These are phyloP conservation scores for Apodemia zela DNA, from an alignment of 2,888 invertebrate species.

Conservation along the genomic window DNA sequence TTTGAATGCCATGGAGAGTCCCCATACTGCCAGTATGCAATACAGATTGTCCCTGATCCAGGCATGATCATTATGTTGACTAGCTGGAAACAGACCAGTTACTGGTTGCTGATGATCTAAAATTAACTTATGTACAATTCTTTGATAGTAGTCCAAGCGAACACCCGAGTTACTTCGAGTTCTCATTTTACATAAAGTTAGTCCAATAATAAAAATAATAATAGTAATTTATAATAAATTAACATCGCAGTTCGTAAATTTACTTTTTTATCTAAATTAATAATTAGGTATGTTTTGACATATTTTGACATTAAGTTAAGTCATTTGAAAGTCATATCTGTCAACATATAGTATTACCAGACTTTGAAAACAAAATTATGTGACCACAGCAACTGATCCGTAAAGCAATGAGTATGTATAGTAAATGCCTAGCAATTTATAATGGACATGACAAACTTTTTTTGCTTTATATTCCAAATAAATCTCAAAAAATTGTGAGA, in stretches of 20 bases:
- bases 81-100: conserved; percentile 97
- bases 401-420: too few relatives aligned
- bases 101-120: conserved; percentile 97
- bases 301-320: conserved; percentile 33
- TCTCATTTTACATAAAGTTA: conserved; percentile 81
- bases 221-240: not conserved
- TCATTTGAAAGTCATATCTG: conserved; percentile 66
- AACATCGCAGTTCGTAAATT: not conserved
- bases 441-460: too few relatives aligned
- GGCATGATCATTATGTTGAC: conserved; percentile 92
- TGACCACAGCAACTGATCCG: too few relatives aligned
- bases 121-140: conserved; percentile 95
- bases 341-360: conserved; percentile 25
- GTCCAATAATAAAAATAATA: not conserved
- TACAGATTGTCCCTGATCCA: conserved; percentile 99
- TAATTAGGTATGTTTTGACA: not conserved
- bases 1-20: conserved; percentile 98
- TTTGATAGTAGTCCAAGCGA: conserved; percentile 97
- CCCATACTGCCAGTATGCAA: conserved; percentile 98
- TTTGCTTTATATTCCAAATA: too few relatives aligned
- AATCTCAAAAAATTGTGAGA: too few relatives aligned
- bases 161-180: conserved; percentile 94
- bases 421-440: too few relatives aligned
- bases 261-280: not conserved
- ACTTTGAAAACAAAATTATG: too few relatives aligned